Conservation (phyloP, 2,888 invertebrate genomes). For the Eumerus sabulonum region DNA sequence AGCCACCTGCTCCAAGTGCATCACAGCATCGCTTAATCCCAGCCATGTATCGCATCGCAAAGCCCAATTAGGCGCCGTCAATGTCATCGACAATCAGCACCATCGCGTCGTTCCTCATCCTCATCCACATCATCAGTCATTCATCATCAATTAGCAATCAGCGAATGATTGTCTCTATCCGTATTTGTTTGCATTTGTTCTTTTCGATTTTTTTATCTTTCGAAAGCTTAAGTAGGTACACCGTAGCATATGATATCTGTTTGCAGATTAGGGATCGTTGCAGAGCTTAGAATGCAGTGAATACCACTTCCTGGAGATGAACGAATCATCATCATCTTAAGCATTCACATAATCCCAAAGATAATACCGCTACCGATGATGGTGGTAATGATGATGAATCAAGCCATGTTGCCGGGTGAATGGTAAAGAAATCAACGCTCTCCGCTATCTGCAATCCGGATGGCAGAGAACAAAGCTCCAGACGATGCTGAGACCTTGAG, state of each 20-base stretch:
- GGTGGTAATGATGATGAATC: conserved; percentile 50
- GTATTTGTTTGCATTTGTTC: background rate
- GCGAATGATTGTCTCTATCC: conserved; percentile 50
- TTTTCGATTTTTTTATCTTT: background rate
- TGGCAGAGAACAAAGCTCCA: conserved; percentile 51
- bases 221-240: conserved; percentile 19
- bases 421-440: conserved; percentile 34
- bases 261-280: conserved; percentile 32
- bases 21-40: conserved; percentile 45
- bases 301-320: conserved; percentile 60
- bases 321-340: conserved; percentile 29
- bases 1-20: conserved; percentile 44
- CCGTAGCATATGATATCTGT: no score
- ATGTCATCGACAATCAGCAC: conserved; percentile 40
- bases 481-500: conserved; percentile 64
- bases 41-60: conserved; percentile 61
- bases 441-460: conserved; percentile 27
- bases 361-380: background rate
- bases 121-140: conserved; percentile 49
- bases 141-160: conserved; percentile 66
- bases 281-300: conserved; percentile 47
- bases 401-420: conserved; percentile 18
- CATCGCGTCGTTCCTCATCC: conserved; percentile 8
- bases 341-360: conserved; percentile 57
- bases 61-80: conserved; percentile 65